phyloP scores from a whole-genome alignment of 2,888 invertebrate species.

The Nebria salina region DNA sequence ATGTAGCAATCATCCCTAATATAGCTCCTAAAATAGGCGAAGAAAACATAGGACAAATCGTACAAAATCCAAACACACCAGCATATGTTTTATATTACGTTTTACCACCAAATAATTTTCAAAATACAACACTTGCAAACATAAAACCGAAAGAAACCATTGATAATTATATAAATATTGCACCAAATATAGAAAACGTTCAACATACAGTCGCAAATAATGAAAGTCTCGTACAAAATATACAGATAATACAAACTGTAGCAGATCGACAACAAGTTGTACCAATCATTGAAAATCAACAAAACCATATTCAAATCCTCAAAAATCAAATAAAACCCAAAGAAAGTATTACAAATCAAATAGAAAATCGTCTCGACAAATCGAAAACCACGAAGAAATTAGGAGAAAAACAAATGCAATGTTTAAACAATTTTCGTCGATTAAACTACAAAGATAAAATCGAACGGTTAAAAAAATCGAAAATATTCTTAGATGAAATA shows the following conservation, averaged over 20 bases:
- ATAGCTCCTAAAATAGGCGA: background rate
- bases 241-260: background rate
- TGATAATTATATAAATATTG: too few species aligned
- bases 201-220: too few species aligned
- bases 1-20: background rate
- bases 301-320: background rate
- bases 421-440: background rate
- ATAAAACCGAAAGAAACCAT: background rate
- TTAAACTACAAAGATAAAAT: background rate
- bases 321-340: background rate
- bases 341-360: background rate
- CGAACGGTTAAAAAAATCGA: background rate
- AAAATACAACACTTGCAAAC: background rate
- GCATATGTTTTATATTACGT: background rate
- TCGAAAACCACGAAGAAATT: background rate
- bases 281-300: background rate
- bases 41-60: background rate
- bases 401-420: background rate
- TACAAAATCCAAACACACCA: background rate
- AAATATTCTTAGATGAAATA: background rate
- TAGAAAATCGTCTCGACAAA: background rate
- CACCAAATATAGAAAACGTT: too few species aligned
- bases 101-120: background rate
- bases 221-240: too few species aligned
- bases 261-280: background rate